phyloP scores from a whole-genome alignment of 1,140 invertebrate genomes.

The Leptinotarsa lineolata region DNA sequence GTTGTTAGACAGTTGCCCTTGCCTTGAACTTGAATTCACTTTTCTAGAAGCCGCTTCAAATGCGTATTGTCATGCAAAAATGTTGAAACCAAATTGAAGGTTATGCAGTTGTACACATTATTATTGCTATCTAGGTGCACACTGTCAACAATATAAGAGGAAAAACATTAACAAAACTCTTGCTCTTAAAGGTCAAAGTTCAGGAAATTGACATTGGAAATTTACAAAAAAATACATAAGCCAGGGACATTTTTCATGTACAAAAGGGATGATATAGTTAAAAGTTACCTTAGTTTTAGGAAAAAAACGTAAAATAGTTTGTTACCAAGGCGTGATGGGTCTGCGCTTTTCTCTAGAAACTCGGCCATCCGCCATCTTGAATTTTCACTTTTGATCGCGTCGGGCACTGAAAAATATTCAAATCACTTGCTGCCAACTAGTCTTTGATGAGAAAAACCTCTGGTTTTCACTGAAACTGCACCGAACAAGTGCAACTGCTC shows the following conservation, averaged over 20 bases:
- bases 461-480: constrained; percentile 23
- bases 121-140: neutral
- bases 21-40: constrained; percentile 53
- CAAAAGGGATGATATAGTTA: constrained; percentile 1
- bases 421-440: constrained; percentile 5
- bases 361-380: constrained; percentile 53
- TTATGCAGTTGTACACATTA: neutral
- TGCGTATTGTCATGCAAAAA: constrained; percentile 27
- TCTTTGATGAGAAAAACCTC: constrained; percentile 17
- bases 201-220: constrained; percentile 24
- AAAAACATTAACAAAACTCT: constrained; percentile 9
- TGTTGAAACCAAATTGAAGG: constrained; percentile 6
- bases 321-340: constrained; percentile 41
- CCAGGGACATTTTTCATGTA: neutral
- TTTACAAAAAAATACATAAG: neutral
- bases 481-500: constrained; percentile 13
- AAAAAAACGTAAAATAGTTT: constrained; percentile 37
- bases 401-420: constrained; percentile 42
- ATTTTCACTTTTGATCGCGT: constrained; percentile 57
- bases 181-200: constrained; percentile 52
- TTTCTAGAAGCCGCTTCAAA: constrained; percentile 37
- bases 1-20: constrained; percentile 46
- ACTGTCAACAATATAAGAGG: neutral
- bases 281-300: constrained; percentile 41
- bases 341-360: constrained; percentile 43